Evolutionary conservation across 1,140 invertebrate species (phyloP).

Genomic region (Meloidogyne floridensis): DNA sequence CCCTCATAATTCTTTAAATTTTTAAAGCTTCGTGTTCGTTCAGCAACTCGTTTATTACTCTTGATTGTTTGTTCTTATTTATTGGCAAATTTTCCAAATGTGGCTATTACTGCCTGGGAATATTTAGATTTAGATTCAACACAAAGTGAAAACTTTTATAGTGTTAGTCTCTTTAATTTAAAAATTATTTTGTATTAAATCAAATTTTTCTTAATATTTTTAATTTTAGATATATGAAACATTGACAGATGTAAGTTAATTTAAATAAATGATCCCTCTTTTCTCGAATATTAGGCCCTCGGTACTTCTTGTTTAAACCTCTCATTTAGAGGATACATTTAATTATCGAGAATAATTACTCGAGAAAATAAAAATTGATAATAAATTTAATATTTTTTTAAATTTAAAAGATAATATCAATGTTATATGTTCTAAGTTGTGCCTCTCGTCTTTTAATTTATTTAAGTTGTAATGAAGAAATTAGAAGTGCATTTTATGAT

Average conservation of each 20-base stretch:
- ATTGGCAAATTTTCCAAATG: slow-evolving; percentile 49
- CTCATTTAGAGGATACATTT: not conserved
- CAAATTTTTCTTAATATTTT: not conserved
- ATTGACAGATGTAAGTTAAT: slow-evolving; percentile 43
- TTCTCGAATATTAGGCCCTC: too few species aligned
- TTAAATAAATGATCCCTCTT: not conserved
- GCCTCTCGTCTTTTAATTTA: slow-evolving; percentile 50
- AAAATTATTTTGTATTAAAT: not conserved
- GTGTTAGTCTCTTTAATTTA: slow-evolving; percentile 27
- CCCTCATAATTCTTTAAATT: not conserved
- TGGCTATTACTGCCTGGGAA: slow-evolving; percentile 54
- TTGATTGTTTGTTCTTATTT: slow-evolving; percentile 56
- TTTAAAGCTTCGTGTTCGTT: slow-evolving; percentile 53
- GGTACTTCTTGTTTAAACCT: too few species aligned
- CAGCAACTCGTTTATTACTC: slow-evolving; percentile 49
- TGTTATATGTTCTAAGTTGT: slow-evolving; percentile 53
- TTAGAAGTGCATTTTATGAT: slow-evolving; percentile 47
- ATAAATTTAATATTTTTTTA: not conserved
- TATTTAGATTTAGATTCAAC: slow-evolving; percentile 52
- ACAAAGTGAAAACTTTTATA: slow-evolving; percentile 39
- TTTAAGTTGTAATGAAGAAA: slow-evolving; percentile 49
- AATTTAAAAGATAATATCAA: slow-evolving; percentile 29
- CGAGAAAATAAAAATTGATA: not conserved
- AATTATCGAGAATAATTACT: not conserved
- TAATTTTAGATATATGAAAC: slow-evolving; percentile 46